These are phyloP conservation scores for Psittacula cyanocephala DNA, from an alignment of 2,113 vertebrate species.

Conservation along the genomic window DNA sequence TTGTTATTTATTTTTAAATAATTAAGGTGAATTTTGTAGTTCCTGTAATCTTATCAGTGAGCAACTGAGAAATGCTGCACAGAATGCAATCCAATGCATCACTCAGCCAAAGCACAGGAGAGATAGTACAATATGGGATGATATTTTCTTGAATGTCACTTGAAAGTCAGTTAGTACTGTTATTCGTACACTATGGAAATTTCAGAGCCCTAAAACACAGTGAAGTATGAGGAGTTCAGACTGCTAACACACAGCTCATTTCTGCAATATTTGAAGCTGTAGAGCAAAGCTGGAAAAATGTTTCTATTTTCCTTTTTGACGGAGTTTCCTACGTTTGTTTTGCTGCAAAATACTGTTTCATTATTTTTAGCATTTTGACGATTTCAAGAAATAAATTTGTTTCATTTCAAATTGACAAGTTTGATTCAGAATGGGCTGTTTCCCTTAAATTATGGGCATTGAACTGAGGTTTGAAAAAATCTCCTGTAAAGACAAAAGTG, in stretches of 20 bases:
- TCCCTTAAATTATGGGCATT: background rate
- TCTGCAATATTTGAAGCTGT: background rate
- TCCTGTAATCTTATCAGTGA: background rate
- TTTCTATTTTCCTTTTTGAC: background rate
- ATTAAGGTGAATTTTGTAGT: background rate
- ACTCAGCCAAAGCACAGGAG: background rate
- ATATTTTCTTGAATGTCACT: background rate
- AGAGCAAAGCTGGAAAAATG: background rate
- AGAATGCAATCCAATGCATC: background rate
- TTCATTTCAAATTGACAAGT: background rate
- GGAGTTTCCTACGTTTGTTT: background rate
- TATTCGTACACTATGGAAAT: background rate
- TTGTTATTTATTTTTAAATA: background rate
- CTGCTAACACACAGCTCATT: background rate
- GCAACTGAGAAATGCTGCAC: background rate
- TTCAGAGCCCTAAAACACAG: background rate
- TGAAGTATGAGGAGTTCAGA: background rate
- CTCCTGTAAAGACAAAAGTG: background rate
- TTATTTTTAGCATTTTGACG: background rate
- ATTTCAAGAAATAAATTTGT: background rate
- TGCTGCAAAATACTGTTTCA: background rate
- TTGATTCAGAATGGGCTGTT: background rate
- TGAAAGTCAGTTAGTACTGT: background rate
- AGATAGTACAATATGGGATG: background rate
- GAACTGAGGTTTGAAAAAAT: background rate